phyloP scores from a whole-genome alignment of 2,797 vertebrate genomes.

The Varecia variegata region DNA sequence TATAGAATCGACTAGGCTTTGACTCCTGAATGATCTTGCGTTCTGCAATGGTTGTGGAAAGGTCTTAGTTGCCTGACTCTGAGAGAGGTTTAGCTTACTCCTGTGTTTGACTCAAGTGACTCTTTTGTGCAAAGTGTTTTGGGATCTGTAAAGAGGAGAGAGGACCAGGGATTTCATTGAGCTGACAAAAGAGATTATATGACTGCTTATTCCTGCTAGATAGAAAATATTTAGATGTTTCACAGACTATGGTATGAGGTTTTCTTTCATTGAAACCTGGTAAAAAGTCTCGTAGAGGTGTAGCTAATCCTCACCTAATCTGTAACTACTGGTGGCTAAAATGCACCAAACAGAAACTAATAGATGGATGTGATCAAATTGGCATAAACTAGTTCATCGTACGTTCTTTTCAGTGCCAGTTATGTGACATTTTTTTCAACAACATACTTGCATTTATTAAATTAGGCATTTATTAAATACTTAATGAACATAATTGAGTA shows the following conservation, averaged over 20 bases:
- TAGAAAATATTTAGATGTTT: neutral
- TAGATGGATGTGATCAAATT: neutral
- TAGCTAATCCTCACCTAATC: neutral
- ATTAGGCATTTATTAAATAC: conserved; percentile 32
- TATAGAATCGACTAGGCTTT: neutral
- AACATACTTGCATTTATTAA: neutral
- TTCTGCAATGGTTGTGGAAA: neutral
- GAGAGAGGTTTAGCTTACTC: neutral
- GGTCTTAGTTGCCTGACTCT: neutral
- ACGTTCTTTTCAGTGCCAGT: neutral
- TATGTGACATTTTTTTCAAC: neutral
- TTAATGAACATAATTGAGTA: conserved; percentile 1
- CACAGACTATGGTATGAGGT: neutral
- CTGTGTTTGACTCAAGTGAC: neutral
- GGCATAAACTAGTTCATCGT: neutral
- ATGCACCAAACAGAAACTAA: neutral
- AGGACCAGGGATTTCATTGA: neutral
- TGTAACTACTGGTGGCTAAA: neutral
- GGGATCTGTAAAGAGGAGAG: neutral
- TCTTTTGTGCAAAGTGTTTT: neutral
- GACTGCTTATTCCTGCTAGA: neutral
- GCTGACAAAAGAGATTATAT: neutral
- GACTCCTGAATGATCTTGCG: neutral
- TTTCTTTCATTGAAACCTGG: neutral
- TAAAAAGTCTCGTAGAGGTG: neutral